Base-by-base conservation (phyloP, 1,140 invertebrate genomes). In the Hermetia illucens region DNA sequence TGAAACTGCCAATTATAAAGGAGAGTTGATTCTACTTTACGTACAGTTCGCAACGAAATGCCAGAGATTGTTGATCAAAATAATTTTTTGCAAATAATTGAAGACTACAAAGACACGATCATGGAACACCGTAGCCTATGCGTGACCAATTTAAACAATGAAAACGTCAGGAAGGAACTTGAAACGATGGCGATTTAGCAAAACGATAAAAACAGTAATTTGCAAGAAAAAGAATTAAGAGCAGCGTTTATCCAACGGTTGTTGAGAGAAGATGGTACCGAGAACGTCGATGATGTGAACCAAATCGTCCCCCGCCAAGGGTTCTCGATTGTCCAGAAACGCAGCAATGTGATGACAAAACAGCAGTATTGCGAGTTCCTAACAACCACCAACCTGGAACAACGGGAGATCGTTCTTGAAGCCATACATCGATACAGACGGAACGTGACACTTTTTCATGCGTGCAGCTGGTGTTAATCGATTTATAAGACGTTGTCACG, bases 11-110 rank as follows among this genome's bases (percentile, higher is more conserved):
- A 44, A 61, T 47, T 59, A 58, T 49, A 42, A 52, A 51, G 41
- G 54, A 20, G 54, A 59, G 30, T 55, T 57, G 56, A 54, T 58
- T 18, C 31, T 51, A n/a, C 44, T 59, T 2, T 49, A 49, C 44
- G 19, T 55, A 10, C 46, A 18, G 3, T 59, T 34, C 47, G 52
- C 42, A 50, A 54, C 21, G 54, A 59, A 53, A 44, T 48, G 6
- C 13, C 31, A 4, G 53, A 58, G 1, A 55, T 59, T 46, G 25
- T 57, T 45, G 51, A 50, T 47, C 20, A 43, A 29, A 55, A 48
- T 45, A 51, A 50, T 38, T 59, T 52, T 50, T 17, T 54, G 10
- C 43, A 47, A 48, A 43, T 54, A 42, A 57, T 48, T 34, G 37
- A 59, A 8, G 47, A 51, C 16, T 55, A 55, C 36, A 46, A 53